These are phyloP conservation scores for Eremophila alpestris DNA, from an alignment of 2,797 vertebrate species.

Conservation along the genomic window DNA sequence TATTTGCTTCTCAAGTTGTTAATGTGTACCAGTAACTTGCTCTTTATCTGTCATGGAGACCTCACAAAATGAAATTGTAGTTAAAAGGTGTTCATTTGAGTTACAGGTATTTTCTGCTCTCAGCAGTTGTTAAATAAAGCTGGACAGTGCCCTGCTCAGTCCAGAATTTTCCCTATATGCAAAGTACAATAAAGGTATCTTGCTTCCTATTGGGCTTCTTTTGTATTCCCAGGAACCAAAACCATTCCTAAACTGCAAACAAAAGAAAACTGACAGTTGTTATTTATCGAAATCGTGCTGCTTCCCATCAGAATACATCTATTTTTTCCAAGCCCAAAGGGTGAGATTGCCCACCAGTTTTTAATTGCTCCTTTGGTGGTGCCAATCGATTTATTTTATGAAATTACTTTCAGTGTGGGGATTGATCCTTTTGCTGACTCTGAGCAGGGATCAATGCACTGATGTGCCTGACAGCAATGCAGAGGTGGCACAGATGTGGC, in stretches of 20 bases:
- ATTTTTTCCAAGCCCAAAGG: not conserved
- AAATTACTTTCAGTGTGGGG: not conserved
- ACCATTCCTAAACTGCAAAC: not conserved
- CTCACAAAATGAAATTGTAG: not conserved
- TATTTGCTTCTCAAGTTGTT: conserved; percentile 2
- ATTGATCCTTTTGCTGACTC: not conserved
- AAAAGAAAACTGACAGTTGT: not conserved
- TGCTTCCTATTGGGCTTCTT: not conserved
- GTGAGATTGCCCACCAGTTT: not conserved
- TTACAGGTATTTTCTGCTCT: not conserved
- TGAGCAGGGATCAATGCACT: not conserved
- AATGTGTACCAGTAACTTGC: not conserved
- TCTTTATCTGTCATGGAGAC: not conserved
- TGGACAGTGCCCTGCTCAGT: not conserved
- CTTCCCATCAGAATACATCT: not conserved
- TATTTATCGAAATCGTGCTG: not conserved
- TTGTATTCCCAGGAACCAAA: not conserved
- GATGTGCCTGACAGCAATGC: not conserved
- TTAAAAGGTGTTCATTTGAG: not conserved
- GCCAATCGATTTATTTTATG: not conserved
- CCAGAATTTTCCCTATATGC: not conserved
- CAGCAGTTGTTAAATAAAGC: not conserved
- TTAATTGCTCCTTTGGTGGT: not conserved
- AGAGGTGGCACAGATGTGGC: not conserved
- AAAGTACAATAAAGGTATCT: not conserved